Evolutionary conservation across 1,140 invertebrate species (phyloP), one percentile per base, ranked within the genome.

Genomic region (Scaptomyza montana): DNA sequence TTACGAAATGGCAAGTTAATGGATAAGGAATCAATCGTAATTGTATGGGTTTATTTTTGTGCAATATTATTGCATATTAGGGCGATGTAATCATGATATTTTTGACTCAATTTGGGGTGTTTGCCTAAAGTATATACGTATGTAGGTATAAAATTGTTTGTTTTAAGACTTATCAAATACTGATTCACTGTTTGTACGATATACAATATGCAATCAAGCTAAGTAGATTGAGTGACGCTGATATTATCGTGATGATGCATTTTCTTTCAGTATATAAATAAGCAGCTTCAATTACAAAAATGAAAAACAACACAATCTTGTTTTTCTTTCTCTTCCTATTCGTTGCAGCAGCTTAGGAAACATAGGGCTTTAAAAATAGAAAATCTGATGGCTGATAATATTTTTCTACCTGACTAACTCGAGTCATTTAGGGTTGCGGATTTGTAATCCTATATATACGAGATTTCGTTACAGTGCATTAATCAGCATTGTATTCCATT

Each of bases 391-490:
- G 55, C 70, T 25, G 50, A 61, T 68, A 1, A 61, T 61, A 62
- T 68, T 16, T 49, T 67, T 61, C 56, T 45, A 68, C 64, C 45
- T 73, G 50, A 68, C 36, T 61, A 41, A 56, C 30, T 21, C 30
- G 63, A 43, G 39, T 43, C 39, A 43, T 49, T 76, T 73, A 70
- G 30, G 68, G 64, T 65, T 74, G 70, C 55, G 60, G 43, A 46
- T 74, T 77, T 77, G 51, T 72, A 30, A 66, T 43, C 39, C 39
- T 43, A 43, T 43, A 43, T 5, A 10, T 47, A 39, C 12, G 21
- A 25, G 45, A 78, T 82, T 82, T 87, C 72, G 71, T 82, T 54
- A 79, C 84, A 89, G 68, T 68, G 59, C 50, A 89, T 87, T 78
- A 87, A 87, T 86, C 75, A 81, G 68, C 71, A 65, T 67, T 78